Evolutionary conservation across 2,113 vertebrate genomes (phyloP).

Genomic region (Xyrauchen texanus): DNA sequence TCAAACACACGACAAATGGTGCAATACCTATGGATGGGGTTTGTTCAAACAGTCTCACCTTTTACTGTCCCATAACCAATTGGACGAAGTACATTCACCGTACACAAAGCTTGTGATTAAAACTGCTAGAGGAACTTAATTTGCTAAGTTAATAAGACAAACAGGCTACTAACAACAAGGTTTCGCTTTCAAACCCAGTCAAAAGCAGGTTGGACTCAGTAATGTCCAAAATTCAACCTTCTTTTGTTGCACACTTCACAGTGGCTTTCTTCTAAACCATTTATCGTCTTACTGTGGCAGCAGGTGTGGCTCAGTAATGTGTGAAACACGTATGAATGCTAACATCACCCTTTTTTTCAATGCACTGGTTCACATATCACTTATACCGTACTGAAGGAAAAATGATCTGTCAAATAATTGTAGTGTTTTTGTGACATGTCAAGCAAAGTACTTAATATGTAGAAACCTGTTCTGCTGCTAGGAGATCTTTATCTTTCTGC

Average conservation of each 20-base stretch:
- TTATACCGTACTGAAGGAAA: not conserved
- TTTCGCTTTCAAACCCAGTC: not conserved
- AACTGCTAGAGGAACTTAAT: too few relatives aligned
- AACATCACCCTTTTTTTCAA: too few relatives aligned
- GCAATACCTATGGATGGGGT: not conserved
- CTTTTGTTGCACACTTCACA: not conserved
- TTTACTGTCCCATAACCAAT: not conserved
- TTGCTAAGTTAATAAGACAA: too few relatives aligned
- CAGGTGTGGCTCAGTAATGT: too few relatives aligned
- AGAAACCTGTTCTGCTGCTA: not conserved
- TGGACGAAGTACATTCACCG: not conserved
- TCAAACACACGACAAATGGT: too few relatives aligned
- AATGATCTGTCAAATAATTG: not conserved
- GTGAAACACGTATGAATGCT: too few relatives aligned
- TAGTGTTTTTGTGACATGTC: not conserved
- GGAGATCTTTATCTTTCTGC: not conserved
- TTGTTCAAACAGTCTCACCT: not conserved
- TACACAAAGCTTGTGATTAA: not conserved
- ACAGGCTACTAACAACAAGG: not conserved
- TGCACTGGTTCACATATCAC: not conserved
- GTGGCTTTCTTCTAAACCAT: not conserved
- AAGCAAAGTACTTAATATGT: not conserved
- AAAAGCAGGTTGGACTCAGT: not conserved
- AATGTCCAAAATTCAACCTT: not conserved
- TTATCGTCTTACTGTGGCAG: not conserved